A percentile compares a stretch with the other conserved stretches of the same genome.
These are phyloP conservation scores for Heliconius hewitsoni DNA, from an alignment of 1,140 invertebrate genomes.

Conservation along the genomic window DNA sequence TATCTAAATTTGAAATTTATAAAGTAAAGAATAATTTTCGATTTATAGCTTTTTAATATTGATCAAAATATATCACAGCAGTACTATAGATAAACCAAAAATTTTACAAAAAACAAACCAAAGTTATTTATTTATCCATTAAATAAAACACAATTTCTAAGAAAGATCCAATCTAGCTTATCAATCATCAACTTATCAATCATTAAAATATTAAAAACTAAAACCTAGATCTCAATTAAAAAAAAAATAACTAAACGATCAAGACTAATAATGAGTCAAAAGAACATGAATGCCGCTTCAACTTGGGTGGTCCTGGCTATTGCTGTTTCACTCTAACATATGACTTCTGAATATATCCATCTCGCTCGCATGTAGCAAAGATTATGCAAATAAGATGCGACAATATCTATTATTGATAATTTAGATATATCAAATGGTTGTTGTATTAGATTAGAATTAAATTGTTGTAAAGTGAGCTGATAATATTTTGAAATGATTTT, in stretches of 20 bases:
- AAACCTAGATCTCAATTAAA: slow-evolving; percentile 35
- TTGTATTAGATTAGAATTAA: slow-evolving; percentile 20
- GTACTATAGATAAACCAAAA: no score
- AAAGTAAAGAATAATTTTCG: no score
- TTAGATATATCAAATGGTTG: slow-evolving; percentile 32
- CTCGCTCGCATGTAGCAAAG: slow-evolving; percentile 26
- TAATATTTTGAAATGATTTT: slow-evolving; percentile 11
- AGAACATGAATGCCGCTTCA: slow-evolving; percentile 37
- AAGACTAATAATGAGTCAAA: slow-evolving; percentile 36
- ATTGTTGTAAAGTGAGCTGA: slow-evolving; percentile 3
- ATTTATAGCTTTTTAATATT: no score
- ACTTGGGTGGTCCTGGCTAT: slow-evolving; percentile 35
- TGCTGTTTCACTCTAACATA: slow-evolving; percentile 19
- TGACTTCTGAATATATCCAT: neutral
- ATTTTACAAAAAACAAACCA: neutral
- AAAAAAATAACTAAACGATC: slow-evolving; percentile 34
- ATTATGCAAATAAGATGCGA: slow-evolving; percentile 29
- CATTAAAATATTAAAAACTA: slow-evolving; percentile 30
- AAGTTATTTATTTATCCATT: neutral
- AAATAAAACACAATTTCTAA: neutral
- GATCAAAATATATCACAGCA: no score
- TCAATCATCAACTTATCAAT: slow-evolving; percentile 34
- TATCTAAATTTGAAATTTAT: no score
- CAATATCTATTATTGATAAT: slow-evolving; percentile 31
- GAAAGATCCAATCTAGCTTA: slow-evolving; percentile 1